A percentile compares a stretch with the other conserved stretches of the same genome.
Conservation (phyloP, 2,888 invertebrate genomes). For the Diplolepis rosae region DNA sequence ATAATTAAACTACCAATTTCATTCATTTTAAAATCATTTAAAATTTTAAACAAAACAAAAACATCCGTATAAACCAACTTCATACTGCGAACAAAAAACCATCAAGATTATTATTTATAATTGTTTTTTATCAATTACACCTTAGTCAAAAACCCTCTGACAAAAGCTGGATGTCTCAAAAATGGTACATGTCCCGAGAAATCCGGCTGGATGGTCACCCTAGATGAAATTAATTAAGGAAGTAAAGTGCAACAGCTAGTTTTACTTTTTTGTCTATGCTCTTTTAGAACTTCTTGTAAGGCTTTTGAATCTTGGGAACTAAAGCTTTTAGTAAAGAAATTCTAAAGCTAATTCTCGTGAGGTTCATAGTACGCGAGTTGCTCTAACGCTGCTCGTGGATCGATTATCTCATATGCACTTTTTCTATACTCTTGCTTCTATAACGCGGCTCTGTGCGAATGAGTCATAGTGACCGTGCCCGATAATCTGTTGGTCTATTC, state of each 20-base stretch:
- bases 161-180: too few species aligned
- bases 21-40: too few species aligned
- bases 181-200: too few species aligned
- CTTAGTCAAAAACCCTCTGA: too few species aligned
- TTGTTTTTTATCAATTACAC: too few species aligned
- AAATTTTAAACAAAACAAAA: too few species aligned
- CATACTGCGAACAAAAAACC: too few species aligned
- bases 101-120: too few species aligned
- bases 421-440: constrained; percentile 20
- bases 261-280: background rate
- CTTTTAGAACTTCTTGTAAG: constrained; percentile 14
- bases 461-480: constrained; percentile 6
- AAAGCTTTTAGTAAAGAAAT: background rate
- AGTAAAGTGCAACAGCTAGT: background rate
- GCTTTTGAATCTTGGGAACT: background rate
- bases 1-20: too few species aligned
- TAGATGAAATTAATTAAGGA: background rate
- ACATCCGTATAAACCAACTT: too few species aligned
- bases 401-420: constrained; percentile 13
- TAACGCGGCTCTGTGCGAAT: constrained; percentile 5
- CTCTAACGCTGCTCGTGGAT: constrained; percentile 11
- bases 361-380: constrained; percentile 2
- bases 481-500: constrained; percentile 15
- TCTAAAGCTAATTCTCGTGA: background rate
- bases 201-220: background rate